Conservation (phyloP, 2,797 vertebrate species). For the Anomalospiza imberbis region DNA sequence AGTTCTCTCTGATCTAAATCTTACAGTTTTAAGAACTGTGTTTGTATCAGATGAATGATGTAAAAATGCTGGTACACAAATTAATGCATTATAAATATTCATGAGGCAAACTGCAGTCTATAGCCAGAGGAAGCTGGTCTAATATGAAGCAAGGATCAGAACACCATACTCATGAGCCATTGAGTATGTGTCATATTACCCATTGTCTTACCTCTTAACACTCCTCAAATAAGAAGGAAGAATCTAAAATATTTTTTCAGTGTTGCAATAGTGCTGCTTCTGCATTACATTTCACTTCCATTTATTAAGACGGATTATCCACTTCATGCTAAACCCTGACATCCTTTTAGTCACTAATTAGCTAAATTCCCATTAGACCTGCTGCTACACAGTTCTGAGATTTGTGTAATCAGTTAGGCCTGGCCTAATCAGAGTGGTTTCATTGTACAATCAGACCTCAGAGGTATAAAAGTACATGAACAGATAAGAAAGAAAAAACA, state of each 20-base stretch:
- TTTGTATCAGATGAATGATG: neutral
- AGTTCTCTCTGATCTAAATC: neutral
- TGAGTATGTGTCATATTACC: neutral
- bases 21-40: neutral
- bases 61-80: neutral
- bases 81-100: neutral
- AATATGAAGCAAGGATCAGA: neutral
- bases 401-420: neutral
- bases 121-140: neutral
- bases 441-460: neutral
- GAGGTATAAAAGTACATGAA: neutral
- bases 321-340: constrained; percentile 3
- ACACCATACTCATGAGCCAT: neutral
- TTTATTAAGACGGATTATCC: neutral
- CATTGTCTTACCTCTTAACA: neutral
- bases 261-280: neutral
- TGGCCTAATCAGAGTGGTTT: neutral
- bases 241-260: neutral
- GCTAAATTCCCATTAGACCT: neutral
- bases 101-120: neutral
- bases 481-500: neutral
- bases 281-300: neutral
- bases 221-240: neutral
- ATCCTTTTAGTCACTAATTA: constrained; percentile 20
- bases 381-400: neutral